Base-by-base conservation (phyloP, 2,888 invertebrate genomes). In the Neoitamus cyanurus region DNA sequence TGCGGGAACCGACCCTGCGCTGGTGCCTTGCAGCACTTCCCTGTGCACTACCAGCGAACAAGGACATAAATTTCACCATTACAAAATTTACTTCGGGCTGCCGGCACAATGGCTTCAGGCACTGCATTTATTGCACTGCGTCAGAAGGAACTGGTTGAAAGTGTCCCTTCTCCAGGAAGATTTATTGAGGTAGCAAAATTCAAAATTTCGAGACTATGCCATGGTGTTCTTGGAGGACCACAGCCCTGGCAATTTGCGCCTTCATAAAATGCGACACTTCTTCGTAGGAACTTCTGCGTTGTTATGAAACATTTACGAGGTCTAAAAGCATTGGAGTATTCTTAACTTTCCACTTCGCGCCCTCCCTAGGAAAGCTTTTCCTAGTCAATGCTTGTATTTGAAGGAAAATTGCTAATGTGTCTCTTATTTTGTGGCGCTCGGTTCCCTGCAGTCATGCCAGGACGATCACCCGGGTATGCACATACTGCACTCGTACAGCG, bases 221-320 rank as follows among this genome's bases (percentile, higher is more conserved):
- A 31, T 15, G 9, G 11, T 42, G 25, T 46, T 46, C 36, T 13
- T 46, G n/a, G 42, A 46, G 77, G 42, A 77, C 37, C 77, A 28
- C 30, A 46, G 70, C 28, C 20, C 42, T 42, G 77, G 77, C n/a
- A 77, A 77, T 77, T 77, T 77, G 11, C 42, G 46, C 77, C 46
- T 77, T 42, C 42, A 77, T 77, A 77, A 77, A 77, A 77, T 30
- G 77, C 77, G 77, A 77, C 77, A 77, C 30, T 77, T 42, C 42
- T 77, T 36, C 36, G 73, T 77, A 15, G 46, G 25, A 77, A 77
- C 25, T 77, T 73, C 34, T 42, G 37, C 46, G 77, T 77, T 77
- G 46, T 42, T 77, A 77, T 77, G 77, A 77, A 77, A 77, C 46
- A 77, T 77, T 77, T 77, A 77, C 77, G 77, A 77, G 42, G 28